Conservation (phyloP, 2,888 invertebrate genomes). For the Brenthis hecate region DNA sequence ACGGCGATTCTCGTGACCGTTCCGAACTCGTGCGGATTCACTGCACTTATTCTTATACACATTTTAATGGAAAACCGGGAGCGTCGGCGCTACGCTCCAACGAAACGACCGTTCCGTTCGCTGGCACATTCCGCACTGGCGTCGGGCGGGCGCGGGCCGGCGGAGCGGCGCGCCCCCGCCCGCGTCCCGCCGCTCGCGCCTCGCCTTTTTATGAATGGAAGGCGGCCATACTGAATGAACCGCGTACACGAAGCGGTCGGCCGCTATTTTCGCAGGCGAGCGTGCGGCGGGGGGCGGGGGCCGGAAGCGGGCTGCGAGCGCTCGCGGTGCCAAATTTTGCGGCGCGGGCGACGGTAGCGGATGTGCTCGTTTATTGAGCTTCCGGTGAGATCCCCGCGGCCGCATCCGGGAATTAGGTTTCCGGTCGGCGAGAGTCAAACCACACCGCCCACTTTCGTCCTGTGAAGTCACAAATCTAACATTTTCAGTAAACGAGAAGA, state of each 20-base stretch:
- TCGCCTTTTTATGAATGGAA: constrained; percentile 88
- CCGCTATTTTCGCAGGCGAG: constrained; percentile 80
- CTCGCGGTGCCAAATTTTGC: constrained; percentile 82
- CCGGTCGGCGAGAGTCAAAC: constrained; percentile 77
- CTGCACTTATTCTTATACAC: constrained; percentile 83
- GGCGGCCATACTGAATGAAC: constrained; percentile 88
- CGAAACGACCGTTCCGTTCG: constrained; percentile 83
- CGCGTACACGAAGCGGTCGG: constrained; percentile 83
- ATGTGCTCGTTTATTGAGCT: constrained; percentile 81
- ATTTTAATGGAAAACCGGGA: constrained; percentile 83
- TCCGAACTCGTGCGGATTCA: constrained; percentile 82
- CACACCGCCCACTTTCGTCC: constrained; percentile 77
- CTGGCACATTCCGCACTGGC: constrained; percentile 82
- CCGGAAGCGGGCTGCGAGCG: constrained; percentile 80
- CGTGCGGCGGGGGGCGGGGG: constrained; percentile 74
- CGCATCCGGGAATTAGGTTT: constrained; percentile 82
- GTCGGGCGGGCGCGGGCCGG: constrained; percentile 77
- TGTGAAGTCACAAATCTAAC: constrained; percentile 52
- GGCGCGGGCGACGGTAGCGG: constrained; percentile 81
- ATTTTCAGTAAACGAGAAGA: constrained; percentile 35
- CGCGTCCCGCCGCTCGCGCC: constrained; percentile 74
- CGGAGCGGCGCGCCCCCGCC: constrained; percentile 78
- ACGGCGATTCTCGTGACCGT: constrained; percentile 80
- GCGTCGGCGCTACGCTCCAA: constrained; percentile 83
- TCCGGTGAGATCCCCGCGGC: constrained; percentile 81